Conservation (phyloP, 2,797 vertebrate genomes). For the Acanthopagrus latus region DNA sequence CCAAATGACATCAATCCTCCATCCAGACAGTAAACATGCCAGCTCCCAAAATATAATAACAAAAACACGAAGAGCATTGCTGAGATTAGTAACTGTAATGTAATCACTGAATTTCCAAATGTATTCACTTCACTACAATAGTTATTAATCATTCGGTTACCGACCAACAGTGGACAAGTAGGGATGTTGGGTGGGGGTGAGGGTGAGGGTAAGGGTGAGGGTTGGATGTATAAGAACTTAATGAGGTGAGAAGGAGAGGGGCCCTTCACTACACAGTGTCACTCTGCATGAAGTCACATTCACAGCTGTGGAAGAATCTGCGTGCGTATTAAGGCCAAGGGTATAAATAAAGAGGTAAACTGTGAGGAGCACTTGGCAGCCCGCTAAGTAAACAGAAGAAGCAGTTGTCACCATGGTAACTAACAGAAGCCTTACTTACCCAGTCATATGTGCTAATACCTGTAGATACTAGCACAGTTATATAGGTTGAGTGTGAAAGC, state of each 20-base stretch:
- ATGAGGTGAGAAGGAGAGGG: background rate
- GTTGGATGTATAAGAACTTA: background rate
- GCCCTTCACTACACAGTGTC: background rate
- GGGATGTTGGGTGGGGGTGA: too few species aligned
- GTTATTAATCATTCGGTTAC: background rate
- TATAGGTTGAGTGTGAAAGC: too few species aligned
- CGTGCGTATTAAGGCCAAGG: constrained; percentile 8
- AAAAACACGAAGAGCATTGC: too few species aligned
- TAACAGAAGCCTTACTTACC: background rate
- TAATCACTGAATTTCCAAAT: background rate
- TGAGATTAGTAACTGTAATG: too few species aligned
- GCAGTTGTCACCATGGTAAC: background rate
- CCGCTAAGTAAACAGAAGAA: background rate
- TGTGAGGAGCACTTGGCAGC: background rate
- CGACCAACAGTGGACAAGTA: background rate
- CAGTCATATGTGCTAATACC: background rate
- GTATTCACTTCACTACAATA: background rate
- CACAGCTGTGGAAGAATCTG: constrained; percentile 1
- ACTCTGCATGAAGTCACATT: constrained; percentile 3
- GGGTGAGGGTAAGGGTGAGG: too few species aligned
- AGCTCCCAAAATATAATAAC: too few species aligned
- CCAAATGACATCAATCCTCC: background rate
- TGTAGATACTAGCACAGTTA: too few species aligned
- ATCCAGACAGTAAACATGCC: background rate
- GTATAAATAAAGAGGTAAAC: constrained; percentile 14